Evolutionary conservation across 2,113 vertebrate species (phyloP).

Genomic region (Ranitomeya imitator): DNA sequence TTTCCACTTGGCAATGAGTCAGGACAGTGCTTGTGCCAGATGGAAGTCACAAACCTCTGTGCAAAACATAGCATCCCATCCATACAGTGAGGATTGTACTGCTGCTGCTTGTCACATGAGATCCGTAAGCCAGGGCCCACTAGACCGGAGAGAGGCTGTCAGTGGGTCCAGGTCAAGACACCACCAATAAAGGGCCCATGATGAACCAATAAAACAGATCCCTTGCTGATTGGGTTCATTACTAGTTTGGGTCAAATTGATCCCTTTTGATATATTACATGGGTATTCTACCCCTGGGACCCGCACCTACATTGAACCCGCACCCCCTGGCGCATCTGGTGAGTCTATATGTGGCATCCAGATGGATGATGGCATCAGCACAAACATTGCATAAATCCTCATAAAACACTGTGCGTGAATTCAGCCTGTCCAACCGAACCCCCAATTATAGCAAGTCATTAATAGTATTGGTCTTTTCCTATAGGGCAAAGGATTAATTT

Average conservation of each 20-base stretch:
- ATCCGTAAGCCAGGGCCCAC: neutral
- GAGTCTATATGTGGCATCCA: too few relatives aligned
- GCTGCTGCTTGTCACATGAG: neutral
- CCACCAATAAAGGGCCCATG: neutral
- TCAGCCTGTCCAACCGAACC: too few relatives aligned
- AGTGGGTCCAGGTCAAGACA: neutral
- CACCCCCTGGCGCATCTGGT: too few relatives aligned
- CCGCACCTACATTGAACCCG: too few relatives aligned
- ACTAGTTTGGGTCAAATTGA: neutral
- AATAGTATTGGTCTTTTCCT: too few relatives aligned
- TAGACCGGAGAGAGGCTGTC: neutral
- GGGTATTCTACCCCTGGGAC: neutral
- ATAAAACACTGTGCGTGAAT: too few relatives aligned
- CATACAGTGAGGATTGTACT: neutral
- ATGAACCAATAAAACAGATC: neutral
- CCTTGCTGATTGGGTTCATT: neutral
- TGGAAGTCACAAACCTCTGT: slow-evolving; percentile 27
- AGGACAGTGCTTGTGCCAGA: slow-evolving; percentile 16
- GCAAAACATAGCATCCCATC: slow-evolving; percentile 29
- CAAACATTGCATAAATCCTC: too few relatives aligned
- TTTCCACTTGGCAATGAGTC: slow-evolving; percentile 37
- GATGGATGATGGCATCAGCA: too few relatives aligned
- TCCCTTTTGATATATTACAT: rapidly evolving
- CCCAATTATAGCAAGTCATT: too few relatives aligned
- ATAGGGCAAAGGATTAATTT: too few relatives aligned